Base-by-base conservation (phyloP, 2,888 invertebrate genomes). In the Oscheius myriophilus region DNA sequence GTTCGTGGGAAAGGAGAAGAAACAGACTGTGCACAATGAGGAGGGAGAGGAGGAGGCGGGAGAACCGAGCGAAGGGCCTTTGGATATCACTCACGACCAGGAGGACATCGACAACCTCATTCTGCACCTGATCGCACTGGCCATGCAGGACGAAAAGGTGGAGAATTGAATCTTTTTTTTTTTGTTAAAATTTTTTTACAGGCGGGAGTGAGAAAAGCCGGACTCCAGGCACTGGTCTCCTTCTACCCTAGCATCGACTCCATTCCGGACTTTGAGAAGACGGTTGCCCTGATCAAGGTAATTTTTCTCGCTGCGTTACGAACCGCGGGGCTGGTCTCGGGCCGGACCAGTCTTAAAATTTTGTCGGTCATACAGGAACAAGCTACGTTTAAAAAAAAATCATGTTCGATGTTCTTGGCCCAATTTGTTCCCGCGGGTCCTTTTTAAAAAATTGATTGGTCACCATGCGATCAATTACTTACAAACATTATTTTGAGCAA, bases 181-280 rank as follows among this genome's bases (percentile, higher is more conserved):
- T 3, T 18, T 11, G n/a, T 21, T 3, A 18, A 61, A 49, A 33
- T 12, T 25, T 11, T 25, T 39, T 39, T 66, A 23, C 14, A 69
- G 69, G 65, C 65, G 11, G 6, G 18, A 12, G 69, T 65, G 14
- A 42, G 69, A 52, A 69, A 69, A n/a, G 14, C 69, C 21, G 69
- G 46, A 3, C 25, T 69, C 9, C 42, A 23, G 18, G 65, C 69
- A 0, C 9, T 65, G 14, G 23, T 16, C 11, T 18, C 69, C 14
- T 58, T 42, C 51, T 57, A 51, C 6, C 68, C 54, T 2, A 18
- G 16, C 6, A 26, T 53, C 2, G 42, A 16, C 9, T 3, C 25
- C 1, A 18, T 12, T 0, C 16, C 33, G 12, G 68, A 62, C n/a
- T 62, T 68, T 39, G 39, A 21, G 33, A 26, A 41, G 12, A 21